Evolutionary conservation across 2,797 vertebrate genomes (phyloP).

Genomic region (Varecia variegata): DNA sequence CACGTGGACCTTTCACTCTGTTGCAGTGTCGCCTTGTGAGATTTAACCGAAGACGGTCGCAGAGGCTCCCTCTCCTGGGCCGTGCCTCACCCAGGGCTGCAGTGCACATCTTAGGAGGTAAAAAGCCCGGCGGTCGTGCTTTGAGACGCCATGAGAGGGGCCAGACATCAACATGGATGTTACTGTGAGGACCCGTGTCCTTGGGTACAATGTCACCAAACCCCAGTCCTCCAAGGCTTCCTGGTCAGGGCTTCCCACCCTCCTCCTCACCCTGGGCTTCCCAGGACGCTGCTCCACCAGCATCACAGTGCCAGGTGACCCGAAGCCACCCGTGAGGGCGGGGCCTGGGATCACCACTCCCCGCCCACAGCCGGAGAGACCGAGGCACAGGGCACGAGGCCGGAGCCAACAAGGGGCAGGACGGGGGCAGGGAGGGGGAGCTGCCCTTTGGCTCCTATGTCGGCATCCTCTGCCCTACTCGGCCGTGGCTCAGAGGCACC

Average conservation of each 20-base stretch:
- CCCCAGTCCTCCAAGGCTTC: background rate
- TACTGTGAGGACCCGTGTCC: fast-evolving
- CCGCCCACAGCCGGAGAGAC: background rate
- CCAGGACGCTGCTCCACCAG: fast-evolving
- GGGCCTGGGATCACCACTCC: fast-evolving
- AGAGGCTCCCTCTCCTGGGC: background rate
- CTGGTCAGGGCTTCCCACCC: fast-evolving
- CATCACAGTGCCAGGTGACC: fast-evolving
- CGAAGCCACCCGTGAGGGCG: fast-evolving
- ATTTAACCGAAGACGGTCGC: fast-evolving
- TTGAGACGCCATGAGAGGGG: background rate
- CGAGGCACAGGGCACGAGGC: fast-evolving
- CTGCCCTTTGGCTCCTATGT: too few relatives aligned
- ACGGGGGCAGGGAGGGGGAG: fast-evolving
- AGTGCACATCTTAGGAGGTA: fast-evolving
- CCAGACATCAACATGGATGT: background rate
- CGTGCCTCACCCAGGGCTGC: background rate
- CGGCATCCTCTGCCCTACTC: background rate
- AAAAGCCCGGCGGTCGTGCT: background rate
- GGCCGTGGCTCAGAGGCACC: background rate
- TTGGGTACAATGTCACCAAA: fast-evolving
- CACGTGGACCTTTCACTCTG: background rate
- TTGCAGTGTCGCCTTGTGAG: fast-evolving
- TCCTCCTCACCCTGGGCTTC: fast-evolving
- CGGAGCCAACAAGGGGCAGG: too few relatives aligned